phyloP scores from a whole-genome alignment of 2,797 vertebrate genomes.

The Sternotherus odoratus region DNA sequence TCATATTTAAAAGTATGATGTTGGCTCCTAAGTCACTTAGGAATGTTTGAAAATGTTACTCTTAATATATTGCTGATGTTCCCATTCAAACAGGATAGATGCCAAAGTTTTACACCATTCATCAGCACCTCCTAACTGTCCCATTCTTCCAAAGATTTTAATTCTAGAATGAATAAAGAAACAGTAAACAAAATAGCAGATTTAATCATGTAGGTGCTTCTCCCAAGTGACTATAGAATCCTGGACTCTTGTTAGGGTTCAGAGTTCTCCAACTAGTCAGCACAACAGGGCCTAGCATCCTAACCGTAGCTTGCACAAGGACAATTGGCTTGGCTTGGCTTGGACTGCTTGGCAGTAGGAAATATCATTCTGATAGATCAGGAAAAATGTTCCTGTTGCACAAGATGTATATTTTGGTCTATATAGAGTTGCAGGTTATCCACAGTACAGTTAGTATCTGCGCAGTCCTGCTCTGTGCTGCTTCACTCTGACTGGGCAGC shows the following conservation, averaged over 20 bases:
- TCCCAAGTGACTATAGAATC: neutral
- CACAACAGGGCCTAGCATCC: neutral
- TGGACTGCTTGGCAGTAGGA: neutral
- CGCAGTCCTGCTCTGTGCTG: accelerated
- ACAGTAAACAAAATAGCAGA: neutral
- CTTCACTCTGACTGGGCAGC: neutral
- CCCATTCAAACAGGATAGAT: neutral
- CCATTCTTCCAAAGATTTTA: neutral
- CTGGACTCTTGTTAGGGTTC: neutral
- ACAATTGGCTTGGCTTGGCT: neutral
- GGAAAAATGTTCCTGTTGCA: neutral
- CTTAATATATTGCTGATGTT: accelerated
- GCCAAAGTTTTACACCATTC: neutral
- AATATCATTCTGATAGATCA: neutral
- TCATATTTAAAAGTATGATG: neutral
- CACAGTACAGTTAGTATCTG: neutral
- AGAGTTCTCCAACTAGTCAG: neutral
- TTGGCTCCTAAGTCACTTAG: neutral
- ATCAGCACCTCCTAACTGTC: neutral
- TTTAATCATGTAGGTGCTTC: neutral
- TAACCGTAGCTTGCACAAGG: neutral
- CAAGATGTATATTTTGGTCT: neutral
- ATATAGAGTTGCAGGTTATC: neutral
- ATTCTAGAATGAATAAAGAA: neutral
- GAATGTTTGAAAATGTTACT: neutral